A percentile compares a stretch with the other conserved stretches of the same genome.
These are phyloP conservation scores for Cyprinodon tularosa DNA, from an alignment of 2,113 vertebrate genomes.

Conservation along the genomic window DNA sequence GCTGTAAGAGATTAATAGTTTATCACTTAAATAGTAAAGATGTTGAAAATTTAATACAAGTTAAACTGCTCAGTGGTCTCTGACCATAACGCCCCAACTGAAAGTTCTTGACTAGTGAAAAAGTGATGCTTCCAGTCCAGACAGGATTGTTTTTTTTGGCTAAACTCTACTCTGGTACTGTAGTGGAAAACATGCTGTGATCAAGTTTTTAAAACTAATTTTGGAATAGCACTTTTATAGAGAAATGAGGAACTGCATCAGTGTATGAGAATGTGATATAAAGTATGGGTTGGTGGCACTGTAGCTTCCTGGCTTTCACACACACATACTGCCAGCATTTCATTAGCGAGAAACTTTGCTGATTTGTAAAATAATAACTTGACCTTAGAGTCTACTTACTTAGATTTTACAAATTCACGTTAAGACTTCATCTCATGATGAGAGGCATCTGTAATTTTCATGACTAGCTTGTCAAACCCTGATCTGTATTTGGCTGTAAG, in stretches of 20 bases:
- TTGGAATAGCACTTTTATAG: not conserved
- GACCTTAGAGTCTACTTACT: not conserved
- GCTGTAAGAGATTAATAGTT: too few species aligned
- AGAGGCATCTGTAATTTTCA: conserved; percentile 2
- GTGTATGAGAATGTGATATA: not conserved
- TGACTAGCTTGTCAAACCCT: conserved; percentile 22
- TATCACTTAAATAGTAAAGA: too few species aligned
- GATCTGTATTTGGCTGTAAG: conserved; percentile 5
- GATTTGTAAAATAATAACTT: not conserved
- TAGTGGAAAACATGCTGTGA: not conserved
- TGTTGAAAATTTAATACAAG: too few species aligned
- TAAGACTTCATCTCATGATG: not conserved
- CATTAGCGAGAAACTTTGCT: not conserved
- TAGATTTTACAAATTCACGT: not conserved
- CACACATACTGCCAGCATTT: not conserved
- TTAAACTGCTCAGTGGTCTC: too few species aligned
- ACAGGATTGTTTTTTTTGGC: not conserved
- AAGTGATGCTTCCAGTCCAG: not conserved
- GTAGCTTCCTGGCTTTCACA: not conserved
- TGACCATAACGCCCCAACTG: too few species aligned
- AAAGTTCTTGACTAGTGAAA: too few species aligned
- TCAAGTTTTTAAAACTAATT: not conserved
- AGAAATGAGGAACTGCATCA: not conserved
- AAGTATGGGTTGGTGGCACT: not conserved
- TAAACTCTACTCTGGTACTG: not conserved